Evolutionary conservation across 2,888 invertebrate genomes (phyloP), one percentile per base, ranked within the genome.

Genomic region (Synanthedon andrenaeformis): DNA sequence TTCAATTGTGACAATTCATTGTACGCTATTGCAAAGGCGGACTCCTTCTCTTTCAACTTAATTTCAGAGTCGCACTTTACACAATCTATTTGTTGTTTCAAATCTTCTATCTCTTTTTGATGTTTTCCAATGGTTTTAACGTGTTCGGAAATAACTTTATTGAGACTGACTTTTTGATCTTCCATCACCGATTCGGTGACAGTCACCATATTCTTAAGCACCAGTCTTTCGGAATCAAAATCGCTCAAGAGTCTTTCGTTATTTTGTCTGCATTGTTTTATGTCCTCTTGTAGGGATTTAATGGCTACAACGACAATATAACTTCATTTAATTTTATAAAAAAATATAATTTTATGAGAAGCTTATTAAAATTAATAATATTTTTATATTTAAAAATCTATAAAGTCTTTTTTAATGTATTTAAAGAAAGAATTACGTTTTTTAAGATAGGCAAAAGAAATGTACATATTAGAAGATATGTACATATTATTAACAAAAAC

Each of bases 141-240:
- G 55, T 76, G 65, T 56, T 74, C 73, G 1, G 60, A 28, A 54
- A 80, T 71, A 8, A 63, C 57, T 35, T 69, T 74, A 54, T 66
- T 73, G 0, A 74, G 60, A n/a, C 60, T 62, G 3, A 59, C 53
- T 64, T 75, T 79, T 55, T 76, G 71, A 58, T 81, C 80, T 55
- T 80, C 80, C 80, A 79, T 79, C 0, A 79, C 70, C 3, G 79
- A 74, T 63, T 81, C 80, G 1, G 79, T 79, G 0, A 79, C 77
- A 3, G 78, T 69, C 4, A 80, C 69, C 79, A 80, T 79, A 54
- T 79, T 80, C 57, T 76, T 75, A 41, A 79, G 67, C 12, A 79
- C 70, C 45, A 69, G 69, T 35, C 76, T 67, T 57, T 81, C 80
- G 0, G 79, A 74, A 56, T 81, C 79, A 55, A 79, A 81, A 55